Evolutionary conservation across 37 sponge, comb jelly and placozoan genomes (phyloP).

Genomic region (Ephydatia muelleri): DNA sequence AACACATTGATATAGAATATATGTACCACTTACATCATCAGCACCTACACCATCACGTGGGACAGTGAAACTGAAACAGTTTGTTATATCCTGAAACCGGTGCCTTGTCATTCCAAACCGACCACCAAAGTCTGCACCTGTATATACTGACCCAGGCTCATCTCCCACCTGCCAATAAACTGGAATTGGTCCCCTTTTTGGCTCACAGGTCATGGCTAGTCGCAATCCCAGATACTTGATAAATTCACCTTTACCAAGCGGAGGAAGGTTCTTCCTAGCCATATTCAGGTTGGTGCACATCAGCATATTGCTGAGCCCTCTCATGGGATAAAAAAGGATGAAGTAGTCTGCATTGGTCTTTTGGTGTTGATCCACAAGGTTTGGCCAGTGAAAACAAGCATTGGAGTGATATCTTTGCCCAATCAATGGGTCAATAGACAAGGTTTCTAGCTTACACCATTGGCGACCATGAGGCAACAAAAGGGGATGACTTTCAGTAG

Average conservation of each 20-base stretch:
- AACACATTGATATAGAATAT: not conserved
- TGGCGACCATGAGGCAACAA: not conserved
- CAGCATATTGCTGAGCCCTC: not conserved
- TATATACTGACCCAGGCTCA: no score
- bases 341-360: not conserved
- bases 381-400: not conserved
- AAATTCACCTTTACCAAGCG: no score
- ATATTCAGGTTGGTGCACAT: not conserved
- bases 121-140: no score
- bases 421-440: not conserved
- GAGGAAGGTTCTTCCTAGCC: no score
- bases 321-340: not conserved
- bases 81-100: not conserved
- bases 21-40: not conserved
- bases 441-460: not conserved
- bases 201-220: no score
- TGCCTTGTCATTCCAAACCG: not conserved
- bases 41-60: conserved; percentile 1
- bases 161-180: no score
- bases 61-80: not conserved
- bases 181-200: not conserved
- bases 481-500: not conserved
- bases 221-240: no score
- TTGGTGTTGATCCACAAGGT: not conserved
- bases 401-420: not conserved